Base-by-base conservation (phyloP, 2,113 vertebrate species). In the Neogobius melanostomus region DNA sequence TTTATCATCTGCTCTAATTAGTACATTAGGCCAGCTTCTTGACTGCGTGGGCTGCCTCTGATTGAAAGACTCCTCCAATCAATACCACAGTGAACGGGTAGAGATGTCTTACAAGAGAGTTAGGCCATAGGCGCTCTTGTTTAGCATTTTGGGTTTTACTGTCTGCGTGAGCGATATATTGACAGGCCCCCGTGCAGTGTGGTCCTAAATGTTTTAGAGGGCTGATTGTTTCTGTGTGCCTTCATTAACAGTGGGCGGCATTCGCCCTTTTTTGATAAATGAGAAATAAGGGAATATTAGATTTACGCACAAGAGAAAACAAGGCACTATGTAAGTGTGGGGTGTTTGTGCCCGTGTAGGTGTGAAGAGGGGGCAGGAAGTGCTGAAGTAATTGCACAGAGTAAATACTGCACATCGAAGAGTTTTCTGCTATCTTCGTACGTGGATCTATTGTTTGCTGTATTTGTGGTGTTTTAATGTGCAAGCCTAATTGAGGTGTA, bases 1-100 rank as follows among this genome's bases (percentile, higher is more conserved):
- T 49, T 54, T 52, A 80, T 71, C 77, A 77, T 64, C 17, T 16
- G 46, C 17, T 62, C 79, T 88, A 87, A 90, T 89, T 88, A 79
- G 85, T 64, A 17, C 69, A 5, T 71, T 47, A 51, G 52, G 71
- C 71, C 65, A 43, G 82, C 50, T 61, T 66, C 21, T 17, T 42
- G 60, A 11, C 51, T 16, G 79, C 71, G 82, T 89, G 77, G 85
- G 88, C 82, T 76, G 85, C 67, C 43, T 66, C 77, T 82, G 63
- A 72, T 84, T 80, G 72, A 72, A 44, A 84, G 63, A 77, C 64
- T 76, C 79, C 45, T 71, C 63, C 50, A 9, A 83, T 91, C 87
- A 17, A 86, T 84, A 50, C 64, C 71, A 49, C 66, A 69, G 21
- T 70, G 69, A 83, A 83, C 66, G 71, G 69, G 12, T 67, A 59